Percentiles rank a stretch among this genome's conserved stretches.
Evolutionary conservation across 2,888 invertebrate genomes (phyloP).

Genomic region (Xiphydria camelus): DNA sequence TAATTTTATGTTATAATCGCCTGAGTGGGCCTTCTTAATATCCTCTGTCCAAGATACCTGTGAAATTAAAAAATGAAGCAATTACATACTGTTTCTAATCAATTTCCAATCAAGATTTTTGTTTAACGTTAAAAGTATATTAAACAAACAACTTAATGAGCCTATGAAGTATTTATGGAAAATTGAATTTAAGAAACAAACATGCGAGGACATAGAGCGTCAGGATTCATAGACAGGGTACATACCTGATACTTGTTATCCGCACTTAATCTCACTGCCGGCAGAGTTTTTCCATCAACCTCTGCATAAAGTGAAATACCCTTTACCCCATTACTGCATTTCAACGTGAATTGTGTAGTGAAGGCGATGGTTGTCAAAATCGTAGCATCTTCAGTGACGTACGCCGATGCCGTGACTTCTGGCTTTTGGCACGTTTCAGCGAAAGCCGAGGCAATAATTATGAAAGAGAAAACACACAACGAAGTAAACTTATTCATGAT

Average conservation of each 20-base stretch:
- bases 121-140: too few relatives aligned
- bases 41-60: slow-evolving; percentile 95
- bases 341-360: slow-evolving; percentile 85
- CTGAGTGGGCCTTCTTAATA: slow-evolving; percentile 77
- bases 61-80: slow-evolving; percentile 34
- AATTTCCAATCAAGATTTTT: too few relatives aligned
- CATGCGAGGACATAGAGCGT: too few relatives aligned
- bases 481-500: neutral
- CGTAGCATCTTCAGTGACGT: slow-evolving; percentile 91
- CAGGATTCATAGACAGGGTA: too few relatives aligned
- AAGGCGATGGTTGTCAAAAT: slow-evolving; percentile 88
- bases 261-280: slow-evolving; percentile 76
- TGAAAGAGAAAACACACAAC: too few relatives aligned
- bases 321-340: slow-evolving; percentile 72
- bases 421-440: slow-evolving; percentile 64
- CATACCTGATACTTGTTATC: slow-evolving; percentile 82
- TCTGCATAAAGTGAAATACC: slow-evolving; percentile 85
- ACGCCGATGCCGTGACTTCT: slow-evolving; percentile 75
- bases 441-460: slow-evolving; percentile 19
- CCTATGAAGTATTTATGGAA: too few relatives aligned
- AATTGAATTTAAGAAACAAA: too few relatives aligned
- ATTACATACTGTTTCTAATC: neutral
- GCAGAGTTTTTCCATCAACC: slow-evolving; percentile 81
- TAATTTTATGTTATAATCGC: slow-evolving; percentile 77
- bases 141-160: too few relatives aligned